These are phyloP conservation scores for Marronus borbonicus DNA, from an alignment of 2,888 invertebrate genomes.

Conservation along the genomic window DNA sequence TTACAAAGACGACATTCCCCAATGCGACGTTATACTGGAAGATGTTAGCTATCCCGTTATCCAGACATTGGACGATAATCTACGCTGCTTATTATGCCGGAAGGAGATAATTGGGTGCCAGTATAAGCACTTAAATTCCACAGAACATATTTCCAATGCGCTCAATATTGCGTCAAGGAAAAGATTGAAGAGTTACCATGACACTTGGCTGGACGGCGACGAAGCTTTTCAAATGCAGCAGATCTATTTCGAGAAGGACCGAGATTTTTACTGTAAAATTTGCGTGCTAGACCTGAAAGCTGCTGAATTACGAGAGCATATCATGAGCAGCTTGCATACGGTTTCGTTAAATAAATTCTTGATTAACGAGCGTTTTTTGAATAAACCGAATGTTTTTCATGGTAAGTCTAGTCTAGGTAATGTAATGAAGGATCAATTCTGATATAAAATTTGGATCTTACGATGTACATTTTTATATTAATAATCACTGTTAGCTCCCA, in stretches of 20 bases:
- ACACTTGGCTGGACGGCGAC: constrained; percentile 35
- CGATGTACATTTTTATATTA: no score
- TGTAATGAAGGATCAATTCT: no score
- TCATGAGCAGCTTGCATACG: neutral
- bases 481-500: no score
- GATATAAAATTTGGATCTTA: no score
- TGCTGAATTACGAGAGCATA: constrained; percentile 3
- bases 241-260: constrained; percentile 34
- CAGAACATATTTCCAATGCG: neutral
- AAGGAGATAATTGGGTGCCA: neutral
- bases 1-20: constrained; percentile 36
- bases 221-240: constrained; percentile 33
- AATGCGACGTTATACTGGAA: constrained; percentile 29
- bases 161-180: neutral
- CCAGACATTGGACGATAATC: constrained; percentile 17
- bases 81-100: constrained; percentile 36
- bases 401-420: constrained; percentile 7
- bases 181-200: constrained; percentile 37
- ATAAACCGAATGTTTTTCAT: neutral
- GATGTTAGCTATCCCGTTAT: constrained; percentile 37
- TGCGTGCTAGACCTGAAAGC: constrained; percentile 13
- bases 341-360: neutral
- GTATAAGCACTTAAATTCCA: constrained; percentile 21
- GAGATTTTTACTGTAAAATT: constrained; percentile 33
- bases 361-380: constrained; percentile 1